phyloP scores from a whole-genome alignment of 2,113 vertebrate species.

The Microtus oregoni region DNA sequence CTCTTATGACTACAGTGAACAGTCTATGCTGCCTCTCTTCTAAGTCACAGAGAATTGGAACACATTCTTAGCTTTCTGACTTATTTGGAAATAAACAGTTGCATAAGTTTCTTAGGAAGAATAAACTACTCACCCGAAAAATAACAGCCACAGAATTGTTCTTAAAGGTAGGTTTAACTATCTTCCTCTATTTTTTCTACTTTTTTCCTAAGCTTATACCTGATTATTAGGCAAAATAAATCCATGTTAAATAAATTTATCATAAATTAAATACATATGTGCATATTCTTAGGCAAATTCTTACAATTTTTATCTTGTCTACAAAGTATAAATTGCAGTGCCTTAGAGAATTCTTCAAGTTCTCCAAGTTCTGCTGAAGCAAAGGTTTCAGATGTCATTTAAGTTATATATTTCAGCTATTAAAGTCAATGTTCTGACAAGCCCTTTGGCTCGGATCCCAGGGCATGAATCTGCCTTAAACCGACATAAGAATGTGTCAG shows the following conservation, averaged over 20 bases:
- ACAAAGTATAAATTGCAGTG: constrained; percentile 39
- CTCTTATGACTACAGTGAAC: constrained; percentile 49
- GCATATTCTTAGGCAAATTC: neutral
- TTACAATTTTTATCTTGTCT: constrained; percentile 39
- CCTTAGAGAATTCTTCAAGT: constrained; percentile 60
- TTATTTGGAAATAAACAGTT: constrained; percentile 39
- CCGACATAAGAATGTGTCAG: constrained; percentile 70
- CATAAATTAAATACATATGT: constrained; percentile 33
- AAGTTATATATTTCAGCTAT: constrained; percentile 73
- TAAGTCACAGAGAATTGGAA: neutral
- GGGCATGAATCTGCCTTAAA: constrained; percentile 78
- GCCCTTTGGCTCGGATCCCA: constrained; percentile 76
- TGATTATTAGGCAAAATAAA: constrained; percentile 27
- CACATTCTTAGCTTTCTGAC: neutral
- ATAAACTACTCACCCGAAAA: neutral
- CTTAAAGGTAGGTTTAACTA: neutral
- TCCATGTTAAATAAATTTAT: neutral
- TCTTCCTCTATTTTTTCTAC: neutral
- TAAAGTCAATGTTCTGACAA: constrained; percentile 78
- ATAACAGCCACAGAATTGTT: constrained; percentile 36
- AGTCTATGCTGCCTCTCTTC: neutral
- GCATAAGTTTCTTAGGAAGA: neutral
- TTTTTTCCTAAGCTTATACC: constrained; percentile 46
- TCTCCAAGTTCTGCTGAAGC: constrained; percentile 67
- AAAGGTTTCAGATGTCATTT: constrained; percentile 59